Evolutionary conservation across 2,888 invertebrate genomes (phyloP).

Genomic region (Aricia artaxerxes): DNA sequence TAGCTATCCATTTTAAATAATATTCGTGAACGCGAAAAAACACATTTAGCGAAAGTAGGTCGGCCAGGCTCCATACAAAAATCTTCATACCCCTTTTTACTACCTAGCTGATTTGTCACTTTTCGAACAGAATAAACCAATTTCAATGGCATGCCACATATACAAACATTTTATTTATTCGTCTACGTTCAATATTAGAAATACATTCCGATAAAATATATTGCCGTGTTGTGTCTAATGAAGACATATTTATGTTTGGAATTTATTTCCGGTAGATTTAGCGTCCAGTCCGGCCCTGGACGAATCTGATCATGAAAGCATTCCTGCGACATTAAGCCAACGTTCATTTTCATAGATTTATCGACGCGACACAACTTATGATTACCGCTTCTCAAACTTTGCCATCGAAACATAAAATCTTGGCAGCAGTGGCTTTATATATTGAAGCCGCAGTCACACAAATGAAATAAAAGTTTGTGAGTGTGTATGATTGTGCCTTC

Average conservation of each 20-base stretch:
- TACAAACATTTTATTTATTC: background rate
- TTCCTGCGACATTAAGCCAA: constrained; percentile 68
- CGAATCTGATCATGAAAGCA: constrained; percentile 73
- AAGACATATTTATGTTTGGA: constrained; percentile 23
- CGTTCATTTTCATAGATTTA: constrained; percentile 80
- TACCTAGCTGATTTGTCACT: too few relatives aligned
- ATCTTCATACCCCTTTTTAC: too few relatives aligned
- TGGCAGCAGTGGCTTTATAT: background rate
- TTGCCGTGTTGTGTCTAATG: constrained; percentile 17
- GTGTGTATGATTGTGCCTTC: too few relatives aligned
- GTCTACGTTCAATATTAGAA: background rate
- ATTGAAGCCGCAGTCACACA: too few relatives aligned
- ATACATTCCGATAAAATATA: constrained; percentile 18
- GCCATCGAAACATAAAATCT: background rate
- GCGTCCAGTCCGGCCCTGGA: constrained; percentile 54
- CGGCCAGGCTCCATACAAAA: too few relatives aligned
- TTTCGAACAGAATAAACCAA: too few relatives aligned
- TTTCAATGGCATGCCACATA: too few relatives aligned
- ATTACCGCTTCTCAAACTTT: constrained; percentile 60
- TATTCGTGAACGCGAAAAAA: too few relatives aligned
- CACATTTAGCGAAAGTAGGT: too few relatives aligned
- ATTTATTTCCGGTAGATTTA: constrained; percentile 15
- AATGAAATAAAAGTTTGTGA: too few relatives aligned
- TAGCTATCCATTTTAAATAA: too few relatives aligned
- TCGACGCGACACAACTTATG: constrained; percentile 71